Conservation (phyloP, 2,113 vertebrate genomes). For the Eolophus roseicapilla region DNA sequence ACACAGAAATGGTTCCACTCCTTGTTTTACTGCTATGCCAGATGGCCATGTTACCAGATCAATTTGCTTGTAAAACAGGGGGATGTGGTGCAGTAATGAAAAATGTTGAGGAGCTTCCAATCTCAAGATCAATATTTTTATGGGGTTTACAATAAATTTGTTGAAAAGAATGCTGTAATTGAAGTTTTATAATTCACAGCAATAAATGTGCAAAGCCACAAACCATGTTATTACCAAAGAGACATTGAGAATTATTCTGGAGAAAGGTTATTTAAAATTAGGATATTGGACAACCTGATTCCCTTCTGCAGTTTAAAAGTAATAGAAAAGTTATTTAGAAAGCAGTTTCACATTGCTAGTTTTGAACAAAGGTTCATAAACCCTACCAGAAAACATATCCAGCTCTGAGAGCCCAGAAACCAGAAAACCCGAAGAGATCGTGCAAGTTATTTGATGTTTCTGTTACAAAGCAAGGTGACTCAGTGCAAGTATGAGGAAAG, state of each 20-base stretch:
- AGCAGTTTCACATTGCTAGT: background rate
- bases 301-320: background rate
- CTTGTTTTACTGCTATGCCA: background rate
- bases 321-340: background rate
- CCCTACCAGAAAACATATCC: background rate
- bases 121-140: background rate
- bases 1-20: background rate
- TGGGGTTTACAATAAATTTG: background rate
- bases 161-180: background rate
- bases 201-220: background rate
- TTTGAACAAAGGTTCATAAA: background rate
- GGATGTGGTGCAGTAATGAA: background rate
- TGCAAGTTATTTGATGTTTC: background rate
- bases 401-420: background rate
- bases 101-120: background rate
- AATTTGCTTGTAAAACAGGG: background rate
- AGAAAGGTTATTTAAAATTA: background rate
- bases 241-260: background rate
- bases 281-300: background rate
- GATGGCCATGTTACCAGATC: rapidly evolving
- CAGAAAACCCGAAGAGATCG: rapidly evolving
- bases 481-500: background rate
- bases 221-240: background rate
- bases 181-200: background rate
- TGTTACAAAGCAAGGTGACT: background rate